These are phyloP conservation scores for Chaetophractus vellerosus DNA, from an alignment of 2,797 vertebrate genomes.

Conservation along the genomic window DNA sequence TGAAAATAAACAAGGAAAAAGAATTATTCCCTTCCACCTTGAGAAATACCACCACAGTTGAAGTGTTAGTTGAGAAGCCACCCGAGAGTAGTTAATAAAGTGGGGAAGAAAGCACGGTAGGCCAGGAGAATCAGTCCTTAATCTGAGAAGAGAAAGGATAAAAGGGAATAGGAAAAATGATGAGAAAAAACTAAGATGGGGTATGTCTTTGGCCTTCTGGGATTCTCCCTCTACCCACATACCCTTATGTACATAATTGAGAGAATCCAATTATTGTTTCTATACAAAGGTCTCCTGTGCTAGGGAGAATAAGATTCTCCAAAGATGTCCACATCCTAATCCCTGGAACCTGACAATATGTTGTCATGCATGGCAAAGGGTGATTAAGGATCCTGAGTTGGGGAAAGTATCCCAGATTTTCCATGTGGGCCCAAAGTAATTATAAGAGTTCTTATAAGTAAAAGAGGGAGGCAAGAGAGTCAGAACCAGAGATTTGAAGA, in stretches of 20 bases:
- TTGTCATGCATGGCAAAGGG: neutral
- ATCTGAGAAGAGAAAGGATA: neutral
- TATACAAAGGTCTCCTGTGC: neutral
- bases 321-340: neutral
- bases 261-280: neutral
- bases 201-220: neutral
- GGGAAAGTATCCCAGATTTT: neutral
- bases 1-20: slow-evolving; percentile 7
- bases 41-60: neutral
- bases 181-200: neutral
- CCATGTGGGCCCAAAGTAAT: neutral
- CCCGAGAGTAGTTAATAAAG: neutral
- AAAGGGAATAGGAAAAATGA: neutral
- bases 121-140: neutral
- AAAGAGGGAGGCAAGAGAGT: neutral
- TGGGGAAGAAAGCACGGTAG: neutral
- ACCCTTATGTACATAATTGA: neutral
- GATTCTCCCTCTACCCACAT: neutral
- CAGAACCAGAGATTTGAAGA: neutral
- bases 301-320: neutral
- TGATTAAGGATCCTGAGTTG: neutral
- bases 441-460: neutral
- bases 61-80: slow-evolving; percentile 1
- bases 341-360: neutral
- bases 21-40: neutral